Evolutionary conservation across 1,140 invertebrate genomes (phyloP), one percentile per base, ranked within the genome.

Genomic region (Chironomus tepperi): DNA sequence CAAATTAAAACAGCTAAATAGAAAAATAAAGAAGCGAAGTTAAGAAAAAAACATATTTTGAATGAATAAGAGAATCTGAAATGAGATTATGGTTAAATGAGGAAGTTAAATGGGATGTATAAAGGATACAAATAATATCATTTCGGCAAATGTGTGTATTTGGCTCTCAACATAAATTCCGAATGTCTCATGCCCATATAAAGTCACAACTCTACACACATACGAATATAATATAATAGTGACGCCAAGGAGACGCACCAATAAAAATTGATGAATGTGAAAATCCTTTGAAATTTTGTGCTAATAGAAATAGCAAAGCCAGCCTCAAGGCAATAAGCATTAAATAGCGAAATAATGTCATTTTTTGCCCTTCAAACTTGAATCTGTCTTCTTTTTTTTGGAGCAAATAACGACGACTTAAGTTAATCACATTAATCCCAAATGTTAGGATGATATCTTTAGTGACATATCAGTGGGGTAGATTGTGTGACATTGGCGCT

Each of bases 231-330:
- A 57, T 57, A 57, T 57, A 57, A 57, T 18, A 70, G 19, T 70
- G 65, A 70, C 65, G 65, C 65, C 65, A 21, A 70, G 18, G 7
- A 19, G 65, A 21, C 65, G 65, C 65, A 19, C 47, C 65, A 70
- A 70, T 70, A 70, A 70, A 70, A 70, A 70, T 70, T 70, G 65
- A 70, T 70, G 65, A 70, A 70, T 70, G 65, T 70, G 65, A 70
- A 70, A 70, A 70, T 70, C 65, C 65, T 18, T 70, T 70, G n/a
- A 70, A 70, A 70, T 70, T 70, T 70, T 70, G 65, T 70, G 65
- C 19, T 70, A 70, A 70, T 21, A 70, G 65, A 70, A 70, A 7
- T 57, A 12, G 24, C 24, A 34, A 34, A 34, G 24, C 24, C 24
- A 34, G 24, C 24, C 24, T 5, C 24, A 34, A 34, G 24, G 24